Percentiles rank a stretch among this genome's conserved stretches.
Conservation (phyloP, 2,888 invertebrate species). For the Noctua pronuba region DNA sequence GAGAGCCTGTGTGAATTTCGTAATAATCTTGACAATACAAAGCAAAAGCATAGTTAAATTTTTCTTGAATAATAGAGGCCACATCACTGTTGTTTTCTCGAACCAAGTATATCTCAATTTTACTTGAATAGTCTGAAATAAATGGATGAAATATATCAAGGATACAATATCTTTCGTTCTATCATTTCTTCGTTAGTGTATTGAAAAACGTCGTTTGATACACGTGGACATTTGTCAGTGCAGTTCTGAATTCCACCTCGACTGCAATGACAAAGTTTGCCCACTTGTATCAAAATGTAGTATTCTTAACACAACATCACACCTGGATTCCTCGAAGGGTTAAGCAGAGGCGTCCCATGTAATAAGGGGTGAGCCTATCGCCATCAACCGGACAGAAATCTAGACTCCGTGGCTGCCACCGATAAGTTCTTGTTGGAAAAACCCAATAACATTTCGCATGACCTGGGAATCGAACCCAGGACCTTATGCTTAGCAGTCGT, state of each 20-base stretch:
- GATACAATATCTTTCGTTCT: neutral
- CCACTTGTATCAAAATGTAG: neutral
- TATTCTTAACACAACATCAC: neutral
- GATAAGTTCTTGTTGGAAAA: neutral
- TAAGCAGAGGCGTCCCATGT: neutral
- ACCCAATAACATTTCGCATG: neutral
- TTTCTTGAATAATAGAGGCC: neutral
- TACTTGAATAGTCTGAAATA: constrained; percentile 6
- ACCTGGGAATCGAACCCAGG: neutral
- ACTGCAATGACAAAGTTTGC: neutral
- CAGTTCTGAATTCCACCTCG: neutral
- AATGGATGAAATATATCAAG: neutral
- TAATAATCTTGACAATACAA: neutral
- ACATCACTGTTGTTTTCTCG: neutral
- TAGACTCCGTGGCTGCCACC: neutral
- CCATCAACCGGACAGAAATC: neutral
- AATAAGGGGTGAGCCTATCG: neutral
- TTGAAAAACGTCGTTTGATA: neutral
- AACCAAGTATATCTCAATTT: constrained; percentile 1
- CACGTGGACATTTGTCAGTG: neutral
- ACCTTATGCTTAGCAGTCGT: neutral
- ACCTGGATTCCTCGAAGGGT: neutral
- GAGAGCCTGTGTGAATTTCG: neutral
- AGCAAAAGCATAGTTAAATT: accelerated
- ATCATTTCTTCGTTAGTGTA: neutral